Percentiles rank a stretch among this genome's conserved stretches.
Conservation (phyloP, 1,140 invertebrate species). For the Atta texana region DNA sequence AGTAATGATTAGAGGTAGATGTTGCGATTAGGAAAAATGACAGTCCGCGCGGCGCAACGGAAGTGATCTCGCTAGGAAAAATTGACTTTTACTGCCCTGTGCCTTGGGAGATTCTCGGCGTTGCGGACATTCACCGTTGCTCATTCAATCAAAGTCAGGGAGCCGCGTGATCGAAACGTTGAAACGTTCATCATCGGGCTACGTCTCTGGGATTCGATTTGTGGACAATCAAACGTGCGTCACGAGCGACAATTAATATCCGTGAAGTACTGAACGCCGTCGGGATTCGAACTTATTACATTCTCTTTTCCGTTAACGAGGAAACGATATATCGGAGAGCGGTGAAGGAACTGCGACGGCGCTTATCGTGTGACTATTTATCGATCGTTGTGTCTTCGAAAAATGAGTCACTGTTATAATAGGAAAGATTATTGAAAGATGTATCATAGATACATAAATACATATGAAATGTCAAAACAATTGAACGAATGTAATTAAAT, state of each 20-base stretch:
- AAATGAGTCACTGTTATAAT: slow-evolving; percentile 18
- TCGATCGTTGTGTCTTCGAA: slow-evolving; percentile 37
- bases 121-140: slow-evolving; percentile 44
- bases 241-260: slow-evolving; percentile 80
- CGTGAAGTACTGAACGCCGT: slow-evolving; percentile 48
- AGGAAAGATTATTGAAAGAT: not conserved
- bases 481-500: not conserved
- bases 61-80: slow-evolving; percentile 41
- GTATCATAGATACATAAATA: not conserved
- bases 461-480: not conserved
- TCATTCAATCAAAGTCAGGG: slow-evolving; percentile 71
- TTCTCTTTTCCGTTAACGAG: slow-evolving; percentile 78
- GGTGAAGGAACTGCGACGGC: slow-evolving; percentile 1
- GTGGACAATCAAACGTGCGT: slow-evolving; percentile 76
- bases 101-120: slow-evolving; percentile 1
- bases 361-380: not conserved
- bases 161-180: slow-evolving; percentile 54
- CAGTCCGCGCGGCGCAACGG: slow-evolving; percentile 45
- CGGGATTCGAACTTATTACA: slow-evolving; percentile 70
- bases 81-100: slow-evolving; percentile 18
- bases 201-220: slow-evolving; percentile 65
- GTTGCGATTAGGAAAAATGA: slow-evolving; percentile 46
- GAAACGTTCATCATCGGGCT: slow-evolving; percentile 67
- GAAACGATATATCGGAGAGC: slow-evolving; percentile 79
- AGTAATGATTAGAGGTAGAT: slow-evolving; percentile 34